Base-by-base conservation (phyloP, 2,797 vertebrate species). In the Sardinella longiceps region DNA sequence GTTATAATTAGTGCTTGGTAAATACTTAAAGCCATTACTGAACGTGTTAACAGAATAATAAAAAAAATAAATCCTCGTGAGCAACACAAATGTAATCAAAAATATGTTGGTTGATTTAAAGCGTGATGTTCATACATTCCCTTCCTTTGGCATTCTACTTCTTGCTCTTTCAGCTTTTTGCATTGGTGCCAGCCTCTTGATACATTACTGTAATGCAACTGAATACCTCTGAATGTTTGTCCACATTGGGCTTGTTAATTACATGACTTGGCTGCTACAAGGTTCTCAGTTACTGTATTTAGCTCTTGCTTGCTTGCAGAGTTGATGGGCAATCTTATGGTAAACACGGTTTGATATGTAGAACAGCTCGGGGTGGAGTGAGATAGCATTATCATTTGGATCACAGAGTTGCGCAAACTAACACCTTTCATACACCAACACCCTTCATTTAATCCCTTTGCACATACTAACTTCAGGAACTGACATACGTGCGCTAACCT, bases 1-100 rank as follows among this genome's bases (percentile, higher is more conserved):
- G 91, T 91, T 96, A 97, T 95, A 96, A 96, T 96, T 97, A 97
- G 95, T 89, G 82, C 0, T 83, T 88, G 90, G 91, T 93, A 95
- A 95, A 96, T 94, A 94, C 92, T 94, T 94, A 90, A 87, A 89
- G 83, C 80, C 88, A 95, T 95, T 93, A 90, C 90, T 93, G 92
- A 93, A 85, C 90, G 88, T 84, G 89, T 89, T 92, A 94, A 94
- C 89, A 92, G 89, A 94, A 94, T 87, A 91, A 94, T 92, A 90
- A 92, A 92, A 92, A 92, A 33, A 28, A 48, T 88, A 89, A 89
- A 88, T 80, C 88, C 81, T 66, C 85, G 83, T 66, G 80, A 89
- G 90, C 81, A 56, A 45, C 88, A 6, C 30, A 80, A 6, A 80
- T 80, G 80, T 82, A 83, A 25, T 46, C 5, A 63, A 12, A 9